phyloP scores from a whole-genome alignment of 2,888 invertebrate species.

The Papilio elwesi region DNA sequence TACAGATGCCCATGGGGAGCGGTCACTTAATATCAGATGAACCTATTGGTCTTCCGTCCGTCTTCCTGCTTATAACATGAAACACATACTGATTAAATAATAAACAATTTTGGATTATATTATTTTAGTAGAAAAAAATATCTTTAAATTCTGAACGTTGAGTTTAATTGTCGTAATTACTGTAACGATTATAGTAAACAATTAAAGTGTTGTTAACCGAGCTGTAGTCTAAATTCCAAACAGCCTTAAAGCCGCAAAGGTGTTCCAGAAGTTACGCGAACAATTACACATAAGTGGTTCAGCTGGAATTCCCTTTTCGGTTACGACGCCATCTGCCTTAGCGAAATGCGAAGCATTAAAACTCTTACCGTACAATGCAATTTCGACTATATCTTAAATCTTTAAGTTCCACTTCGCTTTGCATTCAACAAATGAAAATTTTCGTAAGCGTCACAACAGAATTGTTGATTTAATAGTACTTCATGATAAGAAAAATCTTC shows the following conservation, averaged over 20 bases:
- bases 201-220: constrained; percentile 31
- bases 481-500: constrained; percentile 8
- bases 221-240: constrained; percentile 30
- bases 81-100: not conserved
- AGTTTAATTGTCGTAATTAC: constrained; percentile 24
- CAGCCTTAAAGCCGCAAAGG: constrained; percentile 35
- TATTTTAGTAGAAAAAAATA: not conserved
- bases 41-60: too few species aligned
- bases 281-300: constrained; percentile 39
- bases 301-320: constrained; percentile 38
- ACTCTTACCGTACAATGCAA: constrained; percentile 31
- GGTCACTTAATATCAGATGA: too few species aligned
- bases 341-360: constrained; percentile 35
- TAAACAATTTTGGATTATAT: too few species aligned
- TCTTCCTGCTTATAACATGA: too few species aligned
- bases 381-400: constrained; percentile 19
- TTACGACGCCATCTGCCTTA: constrained; percentile 36
- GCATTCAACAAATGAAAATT: not conserved
- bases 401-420: constrained; percentile 18
- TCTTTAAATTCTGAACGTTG: not conserved
- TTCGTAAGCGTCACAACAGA: constrained; percentile 16
- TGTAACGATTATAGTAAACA: constrained; percentile 31
- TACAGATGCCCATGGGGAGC: too few species aligned
- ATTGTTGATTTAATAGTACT: constrained; percentile 26
- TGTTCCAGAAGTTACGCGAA: constrained; percentile 37